A percentile compares a stretch with the other conserved stretches of the same genome.
Conservation (phyloP, 2,888 invertebrate species). For the Drosophila tripunctata region DNA sequence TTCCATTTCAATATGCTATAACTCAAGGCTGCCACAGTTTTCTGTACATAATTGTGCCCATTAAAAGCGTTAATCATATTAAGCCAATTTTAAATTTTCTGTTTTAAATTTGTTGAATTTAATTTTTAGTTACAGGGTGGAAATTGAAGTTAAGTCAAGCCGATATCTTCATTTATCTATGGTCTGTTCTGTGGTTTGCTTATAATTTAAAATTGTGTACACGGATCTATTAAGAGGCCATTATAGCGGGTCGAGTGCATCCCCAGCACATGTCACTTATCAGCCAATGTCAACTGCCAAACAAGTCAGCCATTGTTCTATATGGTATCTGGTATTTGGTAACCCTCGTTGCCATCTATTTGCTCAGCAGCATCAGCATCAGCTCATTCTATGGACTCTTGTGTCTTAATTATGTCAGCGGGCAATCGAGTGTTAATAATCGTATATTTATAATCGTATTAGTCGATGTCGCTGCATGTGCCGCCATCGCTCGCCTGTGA, state of each 20-base stretch:
- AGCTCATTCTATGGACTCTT: slow-evolving; percentile 40
- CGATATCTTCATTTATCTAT: slow-evolving; percentile 52
- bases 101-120: neutral
- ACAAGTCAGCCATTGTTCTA: slow-evolving; percentile 71
- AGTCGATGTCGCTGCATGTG: slow-evolving; percentile 50
- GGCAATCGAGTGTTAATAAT: slow-evolving; percentile 82
- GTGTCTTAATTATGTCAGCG: slow-evolving; percentile 78
- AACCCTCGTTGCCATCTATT: slow-evolving; percentile 50
- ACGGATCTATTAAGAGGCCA: slow-evolving; percentile 65
- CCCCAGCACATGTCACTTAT: slow-evolving; percentile 73
- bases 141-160: neutral
- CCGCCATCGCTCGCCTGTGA: slow-evolving; percentile 47
- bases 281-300: slow-evolving; percentile 65
- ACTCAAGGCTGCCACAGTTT: slow-evolving; percentile 46
- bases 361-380: slow-evolving; percentile 37
- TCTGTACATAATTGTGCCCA: slow-evolving; percentile 55
- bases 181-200: slow-evolving; percentile 65
- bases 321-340: neutral
- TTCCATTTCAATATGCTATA: slow-evolving; percentile 38
- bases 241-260: slow-evolving; percentile 54
- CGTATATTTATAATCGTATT: slow-evolving; percentile 82
- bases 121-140: slow-evolving; percentile 15
- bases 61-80: slow-evolving; percentile 22
- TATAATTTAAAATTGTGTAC: slow-evolving; percentile 56
- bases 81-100: neutral